Evolutionary conservation across 2,888 invertebrate species (phyloP).

Genomic region (Drosophila merina): DNA sequence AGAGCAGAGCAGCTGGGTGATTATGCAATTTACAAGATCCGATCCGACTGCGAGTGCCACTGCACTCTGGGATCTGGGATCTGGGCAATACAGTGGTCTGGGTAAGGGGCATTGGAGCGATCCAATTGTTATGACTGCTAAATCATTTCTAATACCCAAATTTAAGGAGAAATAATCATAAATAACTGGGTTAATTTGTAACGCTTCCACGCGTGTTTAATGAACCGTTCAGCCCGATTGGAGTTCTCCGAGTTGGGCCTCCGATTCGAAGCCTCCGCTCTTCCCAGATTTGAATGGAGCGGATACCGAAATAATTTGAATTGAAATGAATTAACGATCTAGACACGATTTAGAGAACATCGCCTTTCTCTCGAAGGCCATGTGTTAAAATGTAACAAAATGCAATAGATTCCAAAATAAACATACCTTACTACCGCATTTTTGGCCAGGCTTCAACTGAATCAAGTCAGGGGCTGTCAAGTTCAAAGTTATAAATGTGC

Average conservation of each 20-base stretch:
- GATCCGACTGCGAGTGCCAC: conserved; percentile 16
- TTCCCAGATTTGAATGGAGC: too few relatives aligned
- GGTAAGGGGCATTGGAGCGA: neutral
- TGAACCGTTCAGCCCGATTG: conserved; percentile 71
- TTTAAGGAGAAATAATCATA: conserved; percentile 69
- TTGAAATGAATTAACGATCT: conserved; percentile 53
- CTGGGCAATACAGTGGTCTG: too few relatives aligned
- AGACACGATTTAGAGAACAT: neutral
- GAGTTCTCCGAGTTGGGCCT: conserved; percentile 32
- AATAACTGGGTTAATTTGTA: conserved; percentile 81
- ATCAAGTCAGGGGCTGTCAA: conserved; percentile 56
- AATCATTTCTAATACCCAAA: conserved; percentile 66
- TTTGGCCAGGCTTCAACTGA: neutral
- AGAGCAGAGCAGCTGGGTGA: conserved; percentile 47
- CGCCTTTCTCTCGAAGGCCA: neutral
- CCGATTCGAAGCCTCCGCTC: neutral
- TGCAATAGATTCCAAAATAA: neutral
- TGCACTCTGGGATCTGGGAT: neutral
- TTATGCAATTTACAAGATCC: conserved; percentile 72
- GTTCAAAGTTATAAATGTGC: conserved; percentile 80
- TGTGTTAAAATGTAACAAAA: neutral
- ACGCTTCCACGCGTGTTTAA: conserved; percentile 76
- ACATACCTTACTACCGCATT: neutral
- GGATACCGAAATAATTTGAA: conserved; percentile 41
- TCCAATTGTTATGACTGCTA: conserved; percentile 42